Evolutionary conservation across 1,140 invertebrate species (phyloP).

Genomic region (Ceratosolen solmsi): DNA sequence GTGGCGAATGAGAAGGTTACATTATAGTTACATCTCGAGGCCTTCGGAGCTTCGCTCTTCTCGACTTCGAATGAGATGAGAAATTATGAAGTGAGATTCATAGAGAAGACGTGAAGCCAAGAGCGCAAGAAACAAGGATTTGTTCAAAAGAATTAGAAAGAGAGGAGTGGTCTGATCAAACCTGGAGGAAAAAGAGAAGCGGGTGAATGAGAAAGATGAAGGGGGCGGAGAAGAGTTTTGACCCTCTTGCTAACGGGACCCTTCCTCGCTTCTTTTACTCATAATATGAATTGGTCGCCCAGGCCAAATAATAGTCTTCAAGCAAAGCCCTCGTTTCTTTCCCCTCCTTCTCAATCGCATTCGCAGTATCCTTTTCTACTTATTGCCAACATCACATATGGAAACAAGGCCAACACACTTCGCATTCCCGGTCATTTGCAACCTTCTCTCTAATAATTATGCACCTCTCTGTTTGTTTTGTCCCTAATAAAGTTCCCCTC

Average conservation of each 20-base stretch:
- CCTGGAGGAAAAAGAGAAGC: background rate
- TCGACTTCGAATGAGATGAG: slow-evolving; percentile 65
- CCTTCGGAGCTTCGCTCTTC: slow-evolving; percentile 55
- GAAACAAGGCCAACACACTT: background rate
- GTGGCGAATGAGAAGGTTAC: slow-evolving; percentile 58
- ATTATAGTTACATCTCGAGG: slow-evolving; percentile 67
- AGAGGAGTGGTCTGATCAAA: background rate
- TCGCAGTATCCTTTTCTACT: background rate
- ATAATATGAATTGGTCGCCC: slow-evolving; percentile 65
- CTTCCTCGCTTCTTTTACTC: slow-evolving; percentile 69
- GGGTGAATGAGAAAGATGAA: slow-evolving; percentile 47
- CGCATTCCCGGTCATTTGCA: background rate
- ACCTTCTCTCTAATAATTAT: too few species aligned
- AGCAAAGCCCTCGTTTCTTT: background rate
- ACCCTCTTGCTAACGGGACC: slow-evolving; percentile 71
- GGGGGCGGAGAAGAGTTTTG: slow-evolving; percentile 63
- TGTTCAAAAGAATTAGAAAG: background rate
- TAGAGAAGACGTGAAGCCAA: background rate
- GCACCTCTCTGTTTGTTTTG: too few species aligned
- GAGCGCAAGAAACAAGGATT: too few species aligned
- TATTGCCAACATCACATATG: background rate
- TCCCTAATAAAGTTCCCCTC: too few species aligned
- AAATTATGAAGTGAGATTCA: slow-evolving; percentile 44
- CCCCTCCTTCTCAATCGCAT: too few species aligned
- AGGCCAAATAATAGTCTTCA: slow-evolving; percentile 67